Percentiles rank a stretch among this genome's conserved stretches.
Conservation (phyloP, 2,888 invertebrate genomes). For the Teleogryllus oceanicus region DNA sequence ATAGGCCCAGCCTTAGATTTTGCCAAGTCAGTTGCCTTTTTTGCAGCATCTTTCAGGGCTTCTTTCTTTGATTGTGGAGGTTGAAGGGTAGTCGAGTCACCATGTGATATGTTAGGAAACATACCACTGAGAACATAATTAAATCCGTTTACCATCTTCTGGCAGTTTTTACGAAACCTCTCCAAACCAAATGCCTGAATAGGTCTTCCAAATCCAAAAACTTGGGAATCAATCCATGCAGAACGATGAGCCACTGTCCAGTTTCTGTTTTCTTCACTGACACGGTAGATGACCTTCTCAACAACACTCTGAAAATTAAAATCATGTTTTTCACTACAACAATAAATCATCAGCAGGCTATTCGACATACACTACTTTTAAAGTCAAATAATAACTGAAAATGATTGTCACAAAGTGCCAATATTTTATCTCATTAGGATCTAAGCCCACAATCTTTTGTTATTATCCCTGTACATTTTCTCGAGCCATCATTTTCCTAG, state of each 20-base stretch:
- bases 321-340: not conserved
- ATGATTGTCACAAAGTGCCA: no score
- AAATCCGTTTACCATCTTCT: slow-evolving; percentile 79
- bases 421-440: no score
- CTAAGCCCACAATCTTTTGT: no score
- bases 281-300: slow-evolving; percentile 81
- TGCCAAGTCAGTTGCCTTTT: slow-evolving; percentile 76
- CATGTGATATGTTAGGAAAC: slow-evolving; percentile 57
- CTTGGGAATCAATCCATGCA: slow-evolving; percentile 86
- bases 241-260: slow-evolving; percentile 76
- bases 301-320: slow-evolving; percentile 68
- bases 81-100: slow-evolving; percentile 42
- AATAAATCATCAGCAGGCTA: no score
- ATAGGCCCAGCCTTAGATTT: slow-evolving; percentile 57
- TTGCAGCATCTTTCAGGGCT: slow-evolving; percentile 74
- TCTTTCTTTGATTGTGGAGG: slow-evolving; percentile 46
- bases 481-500: no score
- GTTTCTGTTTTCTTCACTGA: slow-evolving; percentile 63
- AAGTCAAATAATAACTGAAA: no score
- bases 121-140: slow-evolving; percentile 73
- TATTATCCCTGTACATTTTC: no score
- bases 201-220: slow-evolving; percentile 81
- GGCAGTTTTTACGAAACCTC: slow-evolving; percentile 81
- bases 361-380: no score
- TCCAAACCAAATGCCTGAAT: slow-evolving; percentile 88